Evolutionary conservation across 2,888 invertebrate genomes (phyloP).

Genomic region (Hedychridium roseum): DNA sequence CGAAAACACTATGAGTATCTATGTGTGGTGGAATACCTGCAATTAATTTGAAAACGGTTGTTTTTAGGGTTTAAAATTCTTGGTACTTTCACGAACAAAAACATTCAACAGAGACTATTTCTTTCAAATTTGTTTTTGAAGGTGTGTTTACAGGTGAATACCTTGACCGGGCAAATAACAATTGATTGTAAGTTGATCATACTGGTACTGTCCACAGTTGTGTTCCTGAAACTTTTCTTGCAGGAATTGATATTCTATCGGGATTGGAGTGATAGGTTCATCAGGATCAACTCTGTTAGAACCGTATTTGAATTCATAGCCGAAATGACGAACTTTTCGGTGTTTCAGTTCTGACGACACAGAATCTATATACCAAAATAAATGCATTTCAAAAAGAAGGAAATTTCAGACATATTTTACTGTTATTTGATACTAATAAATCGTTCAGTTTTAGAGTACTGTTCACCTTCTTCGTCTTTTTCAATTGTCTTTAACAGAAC

Average conservation of each 20-base stretch:
- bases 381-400: not conserved
- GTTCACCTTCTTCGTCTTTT: constrained; percentile 61
- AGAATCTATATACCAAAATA: constrained; percentile 25
- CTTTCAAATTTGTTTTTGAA: too few species aligned
- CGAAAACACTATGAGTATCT: constrained; percentile 95
- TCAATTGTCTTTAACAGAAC: constrained; percentile 69
- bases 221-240: constrained; percentile 68
- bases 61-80: too few species aligned
- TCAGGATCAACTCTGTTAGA: constrained; percentile 83
- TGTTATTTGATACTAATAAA: not conserved
- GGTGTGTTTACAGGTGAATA: too few species aligned
- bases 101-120: too few species aligned
- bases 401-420: constrained; percentile 1
- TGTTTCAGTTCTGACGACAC: constrained; percentile 72
- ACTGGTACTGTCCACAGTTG: constrained; percentile 64
- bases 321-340: constrained; percentile 88
- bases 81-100: too few species aligned
- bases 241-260: constrained; percentile 73
- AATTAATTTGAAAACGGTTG: too few species aligned
- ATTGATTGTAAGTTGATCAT: constrained; percentile 88
- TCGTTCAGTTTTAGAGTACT: not conserved
- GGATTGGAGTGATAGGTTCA: constrained; percentile 76
- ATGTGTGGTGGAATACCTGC: constrained; percentile 93
- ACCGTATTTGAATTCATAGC: constrained; percentile 90
- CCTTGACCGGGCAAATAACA: constrained; percentile 86